Evolutionary conservation across 2,797 vertebrate species (phyloP).

Genomic region (Artibeus jamaicensis): DNA sequence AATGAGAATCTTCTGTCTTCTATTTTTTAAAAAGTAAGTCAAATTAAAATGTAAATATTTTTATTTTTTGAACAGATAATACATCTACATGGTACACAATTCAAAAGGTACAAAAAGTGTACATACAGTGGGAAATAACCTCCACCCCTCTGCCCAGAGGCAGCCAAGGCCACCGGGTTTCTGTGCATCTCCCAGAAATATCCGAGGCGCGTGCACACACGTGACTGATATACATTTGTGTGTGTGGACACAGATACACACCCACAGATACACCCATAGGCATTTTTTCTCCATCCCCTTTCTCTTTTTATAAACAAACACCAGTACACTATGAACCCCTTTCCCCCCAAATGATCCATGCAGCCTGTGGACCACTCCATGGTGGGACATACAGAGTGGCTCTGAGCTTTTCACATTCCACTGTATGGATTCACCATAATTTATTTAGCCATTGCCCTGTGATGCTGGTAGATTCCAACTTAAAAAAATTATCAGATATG

Average conservation of each 20-base stretch:
- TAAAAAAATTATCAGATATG: not conserved
- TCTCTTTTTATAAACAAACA: not conserved
- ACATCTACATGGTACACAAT: conserved; percentile 69
- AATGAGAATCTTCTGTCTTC: not conserved
- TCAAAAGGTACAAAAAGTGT: conserved; percentile 61
- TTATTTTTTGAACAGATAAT: conserved; percentile 57
- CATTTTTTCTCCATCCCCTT: not conserved
- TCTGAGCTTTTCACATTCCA: not conserved
- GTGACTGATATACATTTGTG: not conserved
- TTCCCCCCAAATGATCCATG: not conserved
- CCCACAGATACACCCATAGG: not conserved
- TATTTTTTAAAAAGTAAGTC: not conserved
- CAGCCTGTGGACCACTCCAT: not conserved
- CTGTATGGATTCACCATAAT: not conserved
- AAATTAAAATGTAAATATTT: conserved; percentile 59
- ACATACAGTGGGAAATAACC: conserved; percentile 35
- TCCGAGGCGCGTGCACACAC: not conserved
- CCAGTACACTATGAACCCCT: not conserved
- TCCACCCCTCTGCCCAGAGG: not conserved
- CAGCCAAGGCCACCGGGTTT: not conserved
- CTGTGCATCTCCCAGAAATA: not conserved
- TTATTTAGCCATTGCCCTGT: not conserved
- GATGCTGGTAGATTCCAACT: not conserved
- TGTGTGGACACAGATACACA: fast-evolving
- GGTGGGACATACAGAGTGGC: not conserved